These are phyloP conservation scores for Prosapia bicincta DNA, from an alignment of 2,888 invertebrate species.

Conservation along the genomic window DNA sequence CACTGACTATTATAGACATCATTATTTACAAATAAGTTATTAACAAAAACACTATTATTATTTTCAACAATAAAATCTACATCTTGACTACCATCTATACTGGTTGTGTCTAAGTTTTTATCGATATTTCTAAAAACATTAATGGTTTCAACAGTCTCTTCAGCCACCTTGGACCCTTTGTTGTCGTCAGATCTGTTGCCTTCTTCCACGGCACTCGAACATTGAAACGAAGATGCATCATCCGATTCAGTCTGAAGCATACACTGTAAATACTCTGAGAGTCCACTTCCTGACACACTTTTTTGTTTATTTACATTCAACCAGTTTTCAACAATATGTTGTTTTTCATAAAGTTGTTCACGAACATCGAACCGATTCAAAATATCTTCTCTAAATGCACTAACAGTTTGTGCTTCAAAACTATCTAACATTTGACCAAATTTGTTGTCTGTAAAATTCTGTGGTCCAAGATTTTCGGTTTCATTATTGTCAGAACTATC, in stretches of 20 bases:
- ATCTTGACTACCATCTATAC: slow-evolving; percentile 15
- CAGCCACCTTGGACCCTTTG: neutral
- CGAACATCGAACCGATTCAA: slow-evolving; percentile 4
- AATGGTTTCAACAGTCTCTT: neutral
- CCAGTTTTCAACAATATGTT: slow-evolving; percentile 11
- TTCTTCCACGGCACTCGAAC: slow-evolving; percentile 13
- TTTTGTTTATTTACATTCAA: neutral
- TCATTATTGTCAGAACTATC: slow-evolving; percentile 25
- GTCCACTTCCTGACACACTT: neutral
- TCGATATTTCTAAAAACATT: neutral
- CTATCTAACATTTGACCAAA: slow-evolving; percentile 7
- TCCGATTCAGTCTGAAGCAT: slow-evolving; percentile 12
- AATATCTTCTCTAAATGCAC: slow-evolving; percentile 14
- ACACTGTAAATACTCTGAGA: slow-evolving; percentile 18
- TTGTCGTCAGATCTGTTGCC: slow-evolving; percentile 5
- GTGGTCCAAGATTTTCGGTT: slow-evolving; percentile 15
- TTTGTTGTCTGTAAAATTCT: slow-evolving; percentile 6
- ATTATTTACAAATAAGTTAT: slow-evolving; percentile 18
- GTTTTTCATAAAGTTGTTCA: neutral
- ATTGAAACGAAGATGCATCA: slow-evolving; percentile 5
- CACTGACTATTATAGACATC: slow-evolving; percentile 2
- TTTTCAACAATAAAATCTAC: slow-evolving; percentile 2
- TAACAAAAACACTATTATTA: slow-evolving; percentile 5
- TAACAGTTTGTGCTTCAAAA: slow-evolving; percentile 24
- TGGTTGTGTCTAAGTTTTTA: neutral